Evolutionary conservation across 2,113 vertebrate genomes (phyloP).

Genomic region (Haplochromis burtoni): DNA sequence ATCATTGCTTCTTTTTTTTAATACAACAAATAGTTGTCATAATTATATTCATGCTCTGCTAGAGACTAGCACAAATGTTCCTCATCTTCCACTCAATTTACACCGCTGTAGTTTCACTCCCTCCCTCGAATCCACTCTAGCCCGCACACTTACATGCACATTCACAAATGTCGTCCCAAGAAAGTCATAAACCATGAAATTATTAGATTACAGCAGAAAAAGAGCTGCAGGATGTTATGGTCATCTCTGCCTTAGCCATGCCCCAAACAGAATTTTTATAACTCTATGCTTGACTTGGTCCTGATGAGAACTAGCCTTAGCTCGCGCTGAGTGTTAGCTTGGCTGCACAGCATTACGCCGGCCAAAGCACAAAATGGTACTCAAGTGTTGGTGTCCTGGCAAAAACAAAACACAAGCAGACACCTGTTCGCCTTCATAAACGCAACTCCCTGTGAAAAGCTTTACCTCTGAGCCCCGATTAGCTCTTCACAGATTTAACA

Average conservation of each 20-base stretch:
- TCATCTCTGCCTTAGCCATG: neutral
- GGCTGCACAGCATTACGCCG: neutral
- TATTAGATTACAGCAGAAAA: neutral
- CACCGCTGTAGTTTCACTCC: neutral
- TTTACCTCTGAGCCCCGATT: neutral
- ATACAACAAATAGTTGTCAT: neutral
- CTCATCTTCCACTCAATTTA: neutral
- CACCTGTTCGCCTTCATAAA: constrained; percentile 34
- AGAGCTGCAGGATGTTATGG: neutral
- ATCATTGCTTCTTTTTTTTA: neutral
- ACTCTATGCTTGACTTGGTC: neutral
- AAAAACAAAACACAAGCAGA: constrained; percentile 1
- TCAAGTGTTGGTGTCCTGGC: neutral
- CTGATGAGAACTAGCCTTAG: neutral
- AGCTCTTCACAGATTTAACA: neutral
- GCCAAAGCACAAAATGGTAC: neutral
- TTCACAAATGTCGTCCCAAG: neutral
- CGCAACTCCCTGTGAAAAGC: neutral
- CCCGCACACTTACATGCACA: neutral
- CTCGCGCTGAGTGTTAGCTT: neutral
- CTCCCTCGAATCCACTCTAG: neutral
- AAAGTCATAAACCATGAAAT: neutral
- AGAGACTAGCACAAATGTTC: neutral
- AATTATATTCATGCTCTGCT: neutral
- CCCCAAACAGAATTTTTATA: neutral